Evolutionary conservation across 2,797 vertebrate genomes (phyloP), one percentile per base, ranked within the genome.

Genomic region (Podargus strigoides): DNA sequence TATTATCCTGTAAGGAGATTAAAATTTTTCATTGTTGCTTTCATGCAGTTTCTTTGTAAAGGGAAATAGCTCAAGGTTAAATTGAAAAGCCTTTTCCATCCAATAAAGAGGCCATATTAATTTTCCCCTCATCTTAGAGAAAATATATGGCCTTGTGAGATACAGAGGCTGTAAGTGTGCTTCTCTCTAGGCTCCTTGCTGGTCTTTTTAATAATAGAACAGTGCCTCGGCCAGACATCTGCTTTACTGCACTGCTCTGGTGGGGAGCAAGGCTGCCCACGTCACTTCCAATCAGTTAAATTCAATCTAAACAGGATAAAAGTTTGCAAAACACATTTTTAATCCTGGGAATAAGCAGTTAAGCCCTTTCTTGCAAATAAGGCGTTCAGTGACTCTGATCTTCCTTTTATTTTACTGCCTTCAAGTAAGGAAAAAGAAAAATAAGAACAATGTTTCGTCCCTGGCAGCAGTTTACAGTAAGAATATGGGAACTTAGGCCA

Each of bases 1-100:
- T 96, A 93, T 97, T 97, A 97, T 96, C 88, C 76, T 89, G 62
- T 94, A 95, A 96, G 96, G 93, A 97, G 95, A 97, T 96, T 95
- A 97, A 95, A 86, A 66, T 94, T 96, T 96, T 96, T 96, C 91
- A 88, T 94, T 97, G 93, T 86, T 96, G 94, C 90, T 95, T 96
- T 93, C 77, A 92, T 94, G 87, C 87, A 95, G 87, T 94, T 94
- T 97, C 93, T 96, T 90, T 83, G 78, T 75, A 87, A 94, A 95
- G 75, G 85, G 69, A 96, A 97, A 95, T 90, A 94, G 93, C 91
- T 92, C 87, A 96, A 96, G 87, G 94, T 97, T 95, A 97, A 97
- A 92, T 59, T 94, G 94, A 95, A 96, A 93, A 87, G 74, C 89
- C 67, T 90, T 84, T 96, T 85, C 53, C 67, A 89, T 73, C 63